Evolutionary conservation across 2,113 vertebrate species (phyloP), one percentile per base, ranked within the genome.

Genomic region (Oryzias melastigma): DNA sequence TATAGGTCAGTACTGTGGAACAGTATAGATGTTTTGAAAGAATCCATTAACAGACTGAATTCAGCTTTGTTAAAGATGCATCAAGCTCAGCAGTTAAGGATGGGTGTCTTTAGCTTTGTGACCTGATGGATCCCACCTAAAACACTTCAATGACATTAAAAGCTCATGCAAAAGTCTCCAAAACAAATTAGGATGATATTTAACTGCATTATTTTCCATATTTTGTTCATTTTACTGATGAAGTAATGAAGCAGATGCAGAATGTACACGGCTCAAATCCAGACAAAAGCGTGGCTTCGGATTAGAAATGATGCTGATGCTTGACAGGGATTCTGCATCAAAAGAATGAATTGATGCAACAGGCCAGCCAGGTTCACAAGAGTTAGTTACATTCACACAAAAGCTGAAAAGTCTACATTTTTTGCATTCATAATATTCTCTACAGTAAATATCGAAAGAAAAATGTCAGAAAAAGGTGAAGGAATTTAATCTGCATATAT

Each of bases 141-240:
- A 14, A 60, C n/a, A 45, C 53, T n/a, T 42, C 12, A 40, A 55
- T 47, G 58, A 45, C 16, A 40, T 55, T 27, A 17, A 22, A 52
- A 62, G 69, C 62, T 52, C 75, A 80, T 69, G 70, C 66, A 81
- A 50, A 63, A 6, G 62, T 35, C 44, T 40, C 6, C 16, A 61
- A 53, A 54, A 59, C 15, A 1, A 46, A 47, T 22, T 0, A n/a
- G 12, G 1, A 5, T 8, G 3, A 44, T 13, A 17, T 17, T 35
- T 5, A 44, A 52, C 12, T 6, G 7, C 5, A 22, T 17, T 17
- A 15, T 7, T 62, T 66, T 41, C 1, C 43, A 62, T 25, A 4
- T 55, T 52, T 15, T n/a, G 6, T 16, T 43, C 50, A 63, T 1
- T 25, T 18, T 20, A 57, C 17, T 60, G 22, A 63, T 46, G 45